These are phyloP conservation scores for Condylura cristata DNA, from an alignment of 2,113 vertebrate species.

Conservation along the genomic window DNA sequence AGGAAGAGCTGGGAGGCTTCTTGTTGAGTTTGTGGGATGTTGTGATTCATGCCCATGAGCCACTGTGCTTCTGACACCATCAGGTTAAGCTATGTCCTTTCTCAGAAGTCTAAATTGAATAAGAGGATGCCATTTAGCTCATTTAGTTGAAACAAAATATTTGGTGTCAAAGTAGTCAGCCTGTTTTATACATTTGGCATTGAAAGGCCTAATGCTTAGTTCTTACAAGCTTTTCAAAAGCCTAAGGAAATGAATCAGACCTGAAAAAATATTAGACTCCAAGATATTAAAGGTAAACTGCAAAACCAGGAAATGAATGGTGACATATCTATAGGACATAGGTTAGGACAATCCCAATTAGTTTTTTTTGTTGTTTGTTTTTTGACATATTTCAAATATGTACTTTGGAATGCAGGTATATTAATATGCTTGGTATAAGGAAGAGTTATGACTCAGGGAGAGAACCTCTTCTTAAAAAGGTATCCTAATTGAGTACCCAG, in stretches of 20 bases:
- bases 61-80: neutral
- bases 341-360: neutral
- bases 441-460: neutral
- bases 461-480: neutral
- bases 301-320: neutral
- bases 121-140: neutral
- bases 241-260: constrained; percentile 22
- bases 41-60: fast-evolving
- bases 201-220: neutral
- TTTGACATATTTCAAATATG: neutral
- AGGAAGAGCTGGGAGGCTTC: neutral
- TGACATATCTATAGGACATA: neutral
- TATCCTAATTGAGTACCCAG: neutral
- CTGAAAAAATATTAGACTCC: neutral
- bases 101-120: neutral
- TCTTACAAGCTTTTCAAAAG: neutral
- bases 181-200: neutral
- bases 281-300: neutral
- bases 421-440: neutral
- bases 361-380: no score
- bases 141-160: neutral
- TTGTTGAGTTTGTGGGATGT: neutral
- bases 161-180: neutral
- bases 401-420: neutral
- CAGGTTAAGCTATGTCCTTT: neutral